Evolutionary conservation across 2,113 vertebrate genomes (phyloP).

Genomic region (Sebastes schlegelii): DNA sequence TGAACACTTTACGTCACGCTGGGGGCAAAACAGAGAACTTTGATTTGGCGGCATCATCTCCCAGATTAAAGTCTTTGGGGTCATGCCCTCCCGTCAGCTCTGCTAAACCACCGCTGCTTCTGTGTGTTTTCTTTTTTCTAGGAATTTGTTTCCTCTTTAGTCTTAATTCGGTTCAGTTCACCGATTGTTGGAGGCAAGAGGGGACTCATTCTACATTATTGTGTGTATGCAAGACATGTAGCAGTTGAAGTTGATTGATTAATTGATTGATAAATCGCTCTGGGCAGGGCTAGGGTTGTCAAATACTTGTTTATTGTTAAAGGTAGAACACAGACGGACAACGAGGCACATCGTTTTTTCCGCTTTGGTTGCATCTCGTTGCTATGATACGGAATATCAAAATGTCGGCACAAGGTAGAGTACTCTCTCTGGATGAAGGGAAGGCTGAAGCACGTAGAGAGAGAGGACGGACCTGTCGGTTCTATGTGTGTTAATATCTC

Average conservation of each 20-base stretch:
- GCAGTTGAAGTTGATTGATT: background rate
- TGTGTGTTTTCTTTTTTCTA: background rate
- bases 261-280: no score
- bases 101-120: background rate
- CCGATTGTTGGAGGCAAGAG: background rate
- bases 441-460: no score
- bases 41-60: background rate
- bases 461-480: no score
- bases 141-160: background rate
- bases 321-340: no score
- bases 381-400: no score
- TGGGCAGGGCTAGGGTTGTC: no score
- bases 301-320: no score
- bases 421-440: no score
- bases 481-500: no score
- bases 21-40: background rate
- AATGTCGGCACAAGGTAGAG: no score
- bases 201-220: background rate
- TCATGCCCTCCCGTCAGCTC: background rate
- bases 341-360: no score
- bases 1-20: background rate
- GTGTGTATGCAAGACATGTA: background rate
- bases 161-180: background rate
- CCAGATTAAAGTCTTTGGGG: conserved; percentile 15
- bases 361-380: no score